Evolutionary conservation across 2,113 vertebrate species (phyloP), one percentile per base, ranked within the genome.

Genomic region (Asarcornis scutulata): DNA sequence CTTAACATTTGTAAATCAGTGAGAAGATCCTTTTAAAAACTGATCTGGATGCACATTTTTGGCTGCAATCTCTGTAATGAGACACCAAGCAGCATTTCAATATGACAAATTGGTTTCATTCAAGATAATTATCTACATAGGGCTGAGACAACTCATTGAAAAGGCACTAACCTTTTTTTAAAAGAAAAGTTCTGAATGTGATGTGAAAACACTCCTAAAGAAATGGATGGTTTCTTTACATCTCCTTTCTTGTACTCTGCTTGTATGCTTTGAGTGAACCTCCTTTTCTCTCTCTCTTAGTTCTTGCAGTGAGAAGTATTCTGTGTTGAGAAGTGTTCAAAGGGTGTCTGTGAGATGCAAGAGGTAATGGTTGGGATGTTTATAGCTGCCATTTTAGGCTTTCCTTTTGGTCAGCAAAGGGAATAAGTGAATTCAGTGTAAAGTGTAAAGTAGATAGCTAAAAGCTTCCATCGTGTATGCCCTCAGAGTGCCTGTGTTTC

Each of bases 1-100:
- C 81, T 84, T 64, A 44, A 78, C 23, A 36, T 78, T 91, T 91
- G 85, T 91, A 96, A 94, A 67, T 96, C 59, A 89, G 55, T 50
- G 46, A 82, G 63, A 80, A 85, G 71, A 36, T 80, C 95, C 9
- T 88, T 72, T 82, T 69, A 80, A 89, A 93, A 93, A 11, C 59
- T 95, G 26, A 91, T 79, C 64, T 92, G 53, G 85, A 88, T 84
- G 18, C 14, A 55, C 17, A 40, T 56, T 68, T 83, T 85, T 83
- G 40, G 52, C 69, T 89, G 53, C 93, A 78, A 82, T 88, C 48
- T 95, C 62, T 72, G 9, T 53, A 53, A 59, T 86, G 63, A 81
- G 27, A 36, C 32, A 83, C 17, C 2, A 86, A 93, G 13, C 73
- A 83, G 46, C 31, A 86, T 95, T 97, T 96, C 75, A 84, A 77